A percentile compares a stretch with the other conserved stretches of the same genome.
These are phyloP conservation scores for Linnaemya vulpina DNA, from an alignment of 2,888 invertebrate genomes.

Conservation along the genomic window DNA sequence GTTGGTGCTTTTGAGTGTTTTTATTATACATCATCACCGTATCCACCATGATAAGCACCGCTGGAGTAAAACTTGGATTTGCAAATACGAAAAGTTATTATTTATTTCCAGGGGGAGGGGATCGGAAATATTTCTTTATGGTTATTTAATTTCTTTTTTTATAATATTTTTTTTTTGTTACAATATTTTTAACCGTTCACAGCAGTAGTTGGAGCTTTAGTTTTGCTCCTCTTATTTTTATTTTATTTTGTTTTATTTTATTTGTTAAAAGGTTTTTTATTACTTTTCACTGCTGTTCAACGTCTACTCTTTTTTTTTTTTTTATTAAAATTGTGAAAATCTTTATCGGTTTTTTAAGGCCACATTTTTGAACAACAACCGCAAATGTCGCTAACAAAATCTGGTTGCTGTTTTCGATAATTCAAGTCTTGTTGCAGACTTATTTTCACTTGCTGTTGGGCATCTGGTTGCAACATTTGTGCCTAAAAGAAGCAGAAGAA, in stretches of 20 bases:
- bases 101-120: not conserved
- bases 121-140: not conserved
- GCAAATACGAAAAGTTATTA: constrained; percentile 20
- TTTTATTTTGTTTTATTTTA: no score
- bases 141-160: not conserved
- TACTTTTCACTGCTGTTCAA: not conserved
- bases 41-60: constrained; percentile 70
- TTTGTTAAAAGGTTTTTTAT: constrained; percentile 13
- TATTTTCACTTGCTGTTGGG: constrained; percentile 78
- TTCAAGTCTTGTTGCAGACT: constrained; percentile 81
- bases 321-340: constrained; percentile 67
- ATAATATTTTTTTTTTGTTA: constrained; percentile 5
- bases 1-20: constrained; percentile 52
- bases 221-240: constrained; percentile 7
- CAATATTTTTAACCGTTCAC: not conserved
- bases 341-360: constrained; percentile 68
- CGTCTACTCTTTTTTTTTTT: constrained; percentile 60
- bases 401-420: constrained; percentile 76
- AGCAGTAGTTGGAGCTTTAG: not conserved
- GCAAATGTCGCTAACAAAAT: constrained; percentile 66
- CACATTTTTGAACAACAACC: constrained; percentile 63
- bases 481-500: constrained; percentile 68
- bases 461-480: constrained; percentile 76
- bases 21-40: constrained; percentile 61
- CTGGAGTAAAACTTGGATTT: constrained; percentile 15